These are phyloP conservation scores for Halcyon chelicuti DNA, from an alignment of 2,797 vertebrate species.

Conservation along the genomic window DNA sequence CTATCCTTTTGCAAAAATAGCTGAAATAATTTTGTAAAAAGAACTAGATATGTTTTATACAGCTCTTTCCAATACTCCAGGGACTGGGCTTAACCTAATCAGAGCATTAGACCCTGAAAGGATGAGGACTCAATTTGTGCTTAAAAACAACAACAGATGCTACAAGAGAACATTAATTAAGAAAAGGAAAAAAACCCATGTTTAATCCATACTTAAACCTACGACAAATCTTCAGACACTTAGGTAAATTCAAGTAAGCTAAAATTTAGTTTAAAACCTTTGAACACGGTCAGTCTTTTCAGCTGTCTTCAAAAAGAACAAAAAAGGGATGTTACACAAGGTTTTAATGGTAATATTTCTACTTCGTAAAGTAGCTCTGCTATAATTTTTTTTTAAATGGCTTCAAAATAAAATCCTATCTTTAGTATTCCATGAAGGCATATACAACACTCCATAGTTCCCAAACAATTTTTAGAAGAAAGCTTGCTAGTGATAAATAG, in stretches of 20 bases:
- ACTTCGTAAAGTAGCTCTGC: neutral
- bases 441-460: neutral
- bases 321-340: neutral
- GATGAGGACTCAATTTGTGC: neutral
- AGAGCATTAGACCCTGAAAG: neutral
- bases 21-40: neutral
- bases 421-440: neutral
- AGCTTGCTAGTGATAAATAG: neutral
- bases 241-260: neutral
- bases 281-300: neutral
- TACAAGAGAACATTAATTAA: neutral
- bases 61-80: neutral
- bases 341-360: neutral
- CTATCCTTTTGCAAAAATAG: neutral
- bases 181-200: neutral
- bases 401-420: neutral
- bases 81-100: neutral
- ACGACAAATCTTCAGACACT: neutral
- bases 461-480: neutral
- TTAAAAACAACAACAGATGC: neutral
- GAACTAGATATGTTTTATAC: neutral
- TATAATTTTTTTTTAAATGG: neutral
- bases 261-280: neutral
- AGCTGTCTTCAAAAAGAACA: neutral
- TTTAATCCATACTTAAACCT: neutral